phyloP scores from a whole-genome alignment of 2,888 invertebrate species.

The Yponomeuta sedellus region DNA sequence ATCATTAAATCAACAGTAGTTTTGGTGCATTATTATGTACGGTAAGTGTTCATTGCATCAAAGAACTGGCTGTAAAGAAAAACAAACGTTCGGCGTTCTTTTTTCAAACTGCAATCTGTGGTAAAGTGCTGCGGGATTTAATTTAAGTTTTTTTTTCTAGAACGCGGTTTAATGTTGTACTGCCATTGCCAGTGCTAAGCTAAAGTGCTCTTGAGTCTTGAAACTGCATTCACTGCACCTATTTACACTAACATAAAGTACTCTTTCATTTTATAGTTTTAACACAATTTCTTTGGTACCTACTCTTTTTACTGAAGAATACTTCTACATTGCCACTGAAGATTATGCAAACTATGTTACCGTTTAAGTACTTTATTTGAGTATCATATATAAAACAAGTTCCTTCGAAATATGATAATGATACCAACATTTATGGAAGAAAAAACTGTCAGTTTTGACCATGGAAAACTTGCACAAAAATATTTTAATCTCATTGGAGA shows the following conservation, averaged over 20 bases:
- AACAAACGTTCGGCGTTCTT: neutral
- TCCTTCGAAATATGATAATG: too few species aligned
- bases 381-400: too few species aligned
- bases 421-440: too few species aligned
- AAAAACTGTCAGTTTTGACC: too few species aligned
- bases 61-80: neutral
- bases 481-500: too few species aligned
- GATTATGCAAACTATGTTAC: too few species aligned
- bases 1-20: neutral
- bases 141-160: neutral
- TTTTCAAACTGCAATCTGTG: neutral
- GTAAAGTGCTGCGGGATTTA: neutral
- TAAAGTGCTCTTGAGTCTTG: neutral
- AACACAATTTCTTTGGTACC: neutral
- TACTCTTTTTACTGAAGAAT: neutral
- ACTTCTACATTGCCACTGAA: too few species aligned
- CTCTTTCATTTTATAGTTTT: neutral
- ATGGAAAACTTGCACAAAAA: too few species aligned
- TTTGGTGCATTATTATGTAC: neutral
- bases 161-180: neutral
- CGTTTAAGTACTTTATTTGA: too few species aligned
- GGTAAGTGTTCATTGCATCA: neutral
- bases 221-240: neutral
- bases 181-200: conserved; percentile 1
- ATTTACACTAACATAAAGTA: neutral